A percentile compares a stretch with the other conserved stretches of the same genome.
phyloP scores from a whole-genome alignment of 2,113 vertebrate genomes.

The Ranitomeya imitator region DNA sequence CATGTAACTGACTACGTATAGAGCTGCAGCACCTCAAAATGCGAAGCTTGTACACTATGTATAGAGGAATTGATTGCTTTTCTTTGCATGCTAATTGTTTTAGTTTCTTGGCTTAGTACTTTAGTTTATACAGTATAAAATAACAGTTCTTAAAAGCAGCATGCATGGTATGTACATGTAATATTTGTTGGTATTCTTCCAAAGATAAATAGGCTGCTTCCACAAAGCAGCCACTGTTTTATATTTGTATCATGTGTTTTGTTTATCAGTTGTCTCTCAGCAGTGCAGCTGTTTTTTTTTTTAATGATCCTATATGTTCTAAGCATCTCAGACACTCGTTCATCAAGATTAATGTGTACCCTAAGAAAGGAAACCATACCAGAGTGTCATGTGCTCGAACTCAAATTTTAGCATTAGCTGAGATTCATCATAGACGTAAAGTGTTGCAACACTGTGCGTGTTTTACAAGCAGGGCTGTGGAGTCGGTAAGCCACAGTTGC shows the following conservation, averaged over 20 bases:
- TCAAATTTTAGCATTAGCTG: not conserved
- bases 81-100: not conserved
- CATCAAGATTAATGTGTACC: not conserved
- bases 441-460: not conserved
- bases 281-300: slow-evolving; percentile 31
- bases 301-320: slow-evolving; percentile 22
- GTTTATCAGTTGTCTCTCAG: slow-evolving; percentile 28
- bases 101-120: not conserved
- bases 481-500: too few species aligned
- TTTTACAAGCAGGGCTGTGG: too few species aligned
- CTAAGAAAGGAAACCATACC: not conserved
- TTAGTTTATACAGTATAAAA: not conserved
- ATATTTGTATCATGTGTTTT: not conserved
- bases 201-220: not conserved
- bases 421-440: not conserved
- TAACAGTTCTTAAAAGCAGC: not conserved
- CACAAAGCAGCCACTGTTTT: not conserved
- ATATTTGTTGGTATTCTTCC: not conserved
- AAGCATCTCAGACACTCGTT: not conserved
- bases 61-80: not conserved
- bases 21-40: too few species aligned
- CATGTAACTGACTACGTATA: too few species aligned
- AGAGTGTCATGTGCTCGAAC: not conserved
- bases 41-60: too few species aligned
- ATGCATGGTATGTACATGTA: not conserved